Base-by-base conservation (phyloP, 2,113 vertebrate genomes). In the Misgurnus mizolepis region DNA sequence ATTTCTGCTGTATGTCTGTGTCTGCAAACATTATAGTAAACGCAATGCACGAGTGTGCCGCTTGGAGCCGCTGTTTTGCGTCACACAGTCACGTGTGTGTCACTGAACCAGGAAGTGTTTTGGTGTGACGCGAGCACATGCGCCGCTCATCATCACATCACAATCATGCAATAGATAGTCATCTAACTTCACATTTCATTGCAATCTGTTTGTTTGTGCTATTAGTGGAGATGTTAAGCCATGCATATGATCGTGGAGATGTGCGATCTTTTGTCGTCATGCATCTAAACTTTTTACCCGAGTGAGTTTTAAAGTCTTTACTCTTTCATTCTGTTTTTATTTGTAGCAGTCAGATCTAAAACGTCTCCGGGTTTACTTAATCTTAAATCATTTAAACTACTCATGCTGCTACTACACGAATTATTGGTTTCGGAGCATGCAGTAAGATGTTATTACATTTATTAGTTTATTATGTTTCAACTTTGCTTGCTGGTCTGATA, bases 21-120 rank as follows among this genome's bases (percentile, higher is more conserved):
- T 12, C 9, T 53, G 9, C 4, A 8, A 7, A 5, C 0, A 10
- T 68, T 49, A 8, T 6, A 71, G 43, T n/a, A 58, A 45, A 41
- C 11, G 72, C 49, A 61, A 22, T 50, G 2, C 39, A 55, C 40
- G 12, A 50, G 12, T 68, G 8, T 43, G 41, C 64, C 50, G 55
- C 71, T 61, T 6, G 17, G 10, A 49, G 76, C 43, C 76, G 82
- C 78, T 71, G 71, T 45, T 50, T 47, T 3, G 50, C 17, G 17
- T 49, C 58, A 43, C 49, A 68, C 40, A 72, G 62, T 53, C 41
- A 75, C 86, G 87, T 73, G 84, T 73, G 84, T 83, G 64, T 81
- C 71, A 75, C 62, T 91, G 88, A 89, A 92, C 91, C 89, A 87
- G 92, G 91, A 92, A 93, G 92, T 88, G 78, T 75, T 92, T 83